phyloP scores from a whole-genome alignment of 2,888 invertebrate species.

The Drosophila antonietae region DNA sequence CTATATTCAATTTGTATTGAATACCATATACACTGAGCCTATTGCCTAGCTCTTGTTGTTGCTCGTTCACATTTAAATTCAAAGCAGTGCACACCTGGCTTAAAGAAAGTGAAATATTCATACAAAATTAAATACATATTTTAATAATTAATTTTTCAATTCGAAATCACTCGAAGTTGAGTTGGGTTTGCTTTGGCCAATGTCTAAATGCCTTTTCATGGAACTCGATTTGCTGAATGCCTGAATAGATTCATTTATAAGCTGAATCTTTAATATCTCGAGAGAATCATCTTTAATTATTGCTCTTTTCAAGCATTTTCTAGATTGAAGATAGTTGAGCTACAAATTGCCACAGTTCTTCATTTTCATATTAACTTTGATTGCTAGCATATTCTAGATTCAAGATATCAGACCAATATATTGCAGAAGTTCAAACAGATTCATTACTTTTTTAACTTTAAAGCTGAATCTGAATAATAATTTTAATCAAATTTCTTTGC shows the following conservation, averaged over 20 bases:
- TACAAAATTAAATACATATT: constrained; percentile 4
- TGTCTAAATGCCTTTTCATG: not conserved
- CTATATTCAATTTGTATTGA: constrained; percentile 64
- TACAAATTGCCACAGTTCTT: not conserved
- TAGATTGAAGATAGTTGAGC: not conserved
- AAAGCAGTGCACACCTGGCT: constrained; percentile 2
- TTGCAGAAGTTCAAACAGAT: too few relatives aligned
- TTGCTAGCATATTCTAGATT: too few relatives aligned
- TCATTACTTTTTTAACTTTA: too few relatives aligned
- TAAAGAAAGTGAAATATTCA: constrained; percentile 41
- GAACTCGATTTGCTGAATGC: not conserved
- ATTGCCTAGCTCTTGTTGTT: not conserved
- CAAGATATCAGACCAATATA: too few relatives aligned
- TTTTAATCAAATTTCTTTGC: not conserved
- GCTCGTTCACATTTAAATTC: constrained; percentile 31
- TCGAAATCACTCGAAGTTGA: not conserved
- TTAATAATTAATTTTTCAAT: constrained; percentile 11
- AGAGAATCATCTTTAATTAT: not conserved
- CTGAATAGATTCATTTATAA: not conserved
- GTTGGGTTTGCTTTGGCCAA: too few relatives aligned
- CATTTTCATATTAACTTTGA: too few relatives aligned
- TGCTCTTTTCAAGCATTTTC: too few relatives aligned
- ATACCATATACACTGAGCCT: constrained; percentile 18
- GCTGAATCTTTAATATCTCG: not conserved
- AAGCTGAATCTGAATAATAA: not conserved